Conservation (phyloP, 1,140 invertebrate genomes). For the Berghia stephanieae region DNA sequence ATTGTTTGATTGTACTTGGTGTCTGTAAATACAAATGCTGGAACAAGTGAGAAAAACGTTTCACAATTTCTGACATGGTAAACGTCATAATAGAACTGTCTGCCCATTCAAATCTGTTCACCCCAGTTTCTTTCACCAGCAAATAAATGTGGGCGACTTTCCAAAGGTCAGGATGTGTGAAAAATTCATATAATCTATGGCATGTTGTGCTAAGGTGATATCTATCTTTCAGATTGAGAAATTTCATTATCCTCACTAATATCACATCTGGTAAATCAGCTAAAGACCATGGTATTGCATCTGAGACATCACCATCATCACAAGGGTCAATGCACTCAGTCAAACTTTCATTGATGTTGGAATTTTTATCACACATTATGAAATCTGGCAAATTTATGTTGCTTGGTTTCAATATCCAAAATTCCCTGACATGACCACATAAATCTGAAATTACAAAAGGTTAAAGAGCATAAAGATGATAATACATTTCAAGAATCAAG, state of each 20-base stretch:
- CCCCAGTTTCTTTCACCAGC: background rate
- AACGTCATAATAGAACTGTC: background rate
- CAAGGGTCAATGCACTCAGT: too few relatives aligned
- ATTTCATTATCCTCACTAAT: constrained; percentile 19
- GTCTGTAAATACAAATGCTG: constrained; percentile 15
- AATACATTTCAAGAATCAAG: background rate
- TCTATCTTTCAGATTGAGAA: constrained; percentile 5
- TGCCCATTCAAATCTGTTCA: background rate
- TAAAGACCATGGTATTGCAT: too few relatives aligned
- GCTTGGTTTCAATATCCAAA: too few relatives aligned
- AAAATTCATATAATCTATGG: constrained; percentile 9
- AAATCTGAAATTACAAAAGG: background rate
- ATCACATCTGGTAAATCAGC: constrained; percentile 13
- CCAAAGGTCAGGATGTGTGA: constrained; percentile 19
- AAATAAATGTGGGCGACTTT: constrained; percentile 2
- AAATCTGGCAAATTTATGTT: too few relatives aligned
- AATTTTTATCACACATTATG: too few relatives aligned
- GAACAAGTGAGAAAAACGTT: constrained; percentile 11
- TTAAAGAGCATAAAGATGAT: background rate
- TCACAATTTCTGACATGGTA: constrained; percentile 12
- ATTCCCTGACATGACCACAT: background rate
- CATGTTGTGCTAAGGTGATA: constrained; percentile 25
- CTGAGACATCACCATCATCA: too few relatives aligned
- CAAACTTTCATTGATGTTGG: too few relatives aligned
- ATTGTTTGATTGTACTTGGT: background rate